These are phyloP conservation scores for Enhydra lutris DNA, from an alignment of 2,113 vertebrate genomes.

Conservation along the genomic window DNA sequence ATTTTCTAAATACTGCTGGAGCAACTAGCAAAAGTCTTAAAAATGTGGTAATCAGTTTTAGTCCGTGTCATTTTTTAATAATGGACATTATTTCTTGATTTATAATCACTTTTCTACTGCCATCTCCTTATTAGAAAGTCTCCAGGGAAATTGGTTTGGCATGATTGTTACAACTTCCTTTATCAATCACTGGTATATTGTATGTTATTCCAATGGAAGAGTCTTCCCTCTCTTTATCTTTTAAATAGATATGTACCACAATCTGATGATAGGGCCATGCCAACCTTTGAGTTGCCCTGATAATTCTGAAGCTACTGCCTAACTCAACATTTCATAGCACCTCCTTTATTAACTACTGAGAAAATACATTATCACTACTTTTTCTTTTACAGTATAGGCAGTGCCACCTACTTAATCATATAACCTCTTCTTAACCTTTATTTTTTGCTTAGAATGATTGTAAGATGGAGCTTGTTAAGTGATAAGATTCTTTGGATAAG, in stretches of 20 bases:
- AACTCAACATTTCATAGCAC: not conserved
- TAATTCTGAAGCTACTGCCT: not conserved
- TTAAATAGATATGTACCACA: not conserved
- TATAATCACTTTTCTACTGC: not conserved
- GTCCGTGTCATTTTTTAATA: not conserved
- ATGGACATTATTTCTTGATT: not conserved
- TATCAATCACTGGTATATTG: not conserved
- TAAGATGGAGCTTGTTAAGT: not conserved
- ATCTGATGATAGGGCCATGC: not conserved
- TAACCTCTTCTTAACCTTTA: not conserved
- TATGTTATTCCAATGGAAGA: not conserved
- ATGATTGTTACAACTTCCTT: not conserved
- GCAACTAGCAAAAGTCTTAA: not conserved
- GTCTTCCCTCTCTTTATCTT: not conserved
- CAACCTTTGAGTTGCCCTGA: not conserved
- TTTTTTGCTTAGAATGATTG: not conserved
- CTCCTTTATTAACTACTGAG: not conserved
- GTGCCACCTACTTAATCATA: not conserved
- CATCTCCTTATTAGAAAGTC: not conserved
- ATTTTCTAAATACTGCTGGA: not conserved
- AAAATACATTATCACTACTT: not conserved
- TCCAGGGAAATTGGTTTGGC: conserved; percentile 6
- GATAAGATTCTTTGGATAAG: not conserved
- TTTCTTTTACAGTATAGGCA: not conserved
- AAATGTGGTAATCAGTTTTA: not conserved